A percentile compares a stretch with the other conserved stretches of the same genome.
phyloP scores from a whole-genome alignment of 2,113 vertebrate species.

The Ascaphus truei region DNA sequence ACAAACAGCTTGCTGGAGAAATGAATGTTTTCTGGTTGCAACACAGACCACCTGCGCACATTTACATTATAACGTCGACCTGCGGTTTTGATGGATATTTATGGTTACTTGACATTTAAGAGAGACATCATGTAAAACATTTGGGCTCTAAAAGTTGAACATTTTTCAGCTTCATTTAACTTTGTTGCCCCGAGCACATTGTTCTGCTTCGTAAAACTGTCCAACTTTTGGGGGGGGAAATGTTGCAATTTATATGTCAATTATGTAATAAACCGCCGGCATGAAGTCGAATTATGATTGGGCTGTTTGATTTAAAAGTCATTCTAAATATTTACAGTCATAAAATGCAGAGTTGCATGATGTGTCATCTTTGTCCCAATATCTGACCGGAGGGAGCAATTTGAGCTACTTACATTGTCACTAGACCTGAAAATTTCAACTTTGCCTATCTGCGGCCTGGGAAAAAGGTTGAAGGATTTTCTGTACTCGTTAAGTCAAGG shows the following conservation, averaged over 20 bases:
- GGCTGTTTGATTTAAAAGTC: not conserved
- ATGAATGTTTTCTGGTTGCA: slow-evolving; percentile 35
- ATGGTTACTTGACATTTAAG: slow-evolving; percentile 16
- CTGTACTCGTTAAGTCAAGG: too few species aligned
- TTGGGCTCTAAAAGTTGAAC: slow-evolving; percentile 30
- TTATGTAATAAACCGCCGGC: slow-evolving; percentile 26
- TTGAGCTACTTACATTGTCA: too few species aligned
- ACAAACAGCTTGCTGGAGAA: slow-evolving; percentile 31
- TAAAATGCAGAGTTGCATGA: too few species aligned
- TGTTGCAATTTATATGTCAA: slow-evolving; percentile 32
- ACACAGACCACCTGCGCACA: slow-evolving; percentile 31
- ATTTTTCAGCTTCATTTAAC: slow-evolving; percentile 27
- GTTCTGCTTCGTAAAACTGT: slow-evolving; percentile 26
- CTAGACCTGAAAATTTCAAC: too few species aligned
- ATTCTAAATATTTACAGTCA: slow-evolving; percentile 25
- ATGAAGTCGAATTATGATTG: not conserved
- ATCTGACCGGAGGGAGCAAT: too few species aligned
- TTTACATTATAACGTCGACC: slow-evolving; percentile 35
- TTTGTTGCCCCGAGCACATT: not conserved
- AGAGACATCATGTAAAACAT: slow-evolving; percentile 41
- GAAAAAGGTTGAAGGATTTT: too few species aligned
- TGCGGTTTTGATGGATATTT: slow-evolving; percentile 39
- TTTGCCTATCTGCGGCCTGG: too few species aligned
- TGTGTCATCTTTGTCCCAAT: too few species aligned
- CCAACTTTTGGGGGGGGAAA: slow-evolving; percentile 8